Evolutionary conservation across 2,113 vertebrate species (phyloP).

Genomic region (Tragelaphus scriptus): DNA sequence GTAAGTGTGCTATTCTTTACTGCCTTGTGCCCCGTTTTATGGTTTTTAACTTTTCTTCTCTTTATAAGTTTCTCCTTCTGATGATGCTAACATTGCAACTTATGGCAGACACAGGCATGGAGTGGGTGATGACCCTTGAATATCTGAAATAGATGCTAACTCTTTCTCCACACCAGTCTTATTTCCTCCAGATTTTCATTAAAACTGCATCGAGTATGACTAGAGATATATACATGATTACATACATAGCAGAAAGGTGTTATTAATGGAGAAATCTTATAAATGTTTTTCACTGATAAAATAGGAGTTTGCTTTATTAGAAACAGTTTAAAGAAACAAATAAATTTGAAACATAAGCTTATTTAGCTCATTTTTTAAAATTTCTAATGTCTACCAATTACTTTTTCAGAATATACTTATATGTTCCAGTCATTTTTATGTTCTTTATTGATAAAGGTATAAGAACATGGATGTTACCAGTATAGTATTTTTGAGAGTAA

Average conservation of each 20-base stretch:
- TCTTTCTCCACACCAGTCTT: background rate
- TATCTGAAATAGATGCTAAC: background rate
- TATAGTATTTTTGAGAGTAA: background rate
- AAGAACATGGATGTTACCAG: background rate
- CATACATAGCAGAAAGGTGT: background rate
- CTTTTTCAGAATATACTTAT: background rate
- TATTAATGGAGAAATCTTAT: background rate
- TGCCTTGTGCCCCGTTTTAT: background rate
- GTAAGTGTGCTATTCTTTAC: background rate
- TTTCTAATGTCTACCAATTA: background rate
- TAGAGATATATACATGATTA: background rate
- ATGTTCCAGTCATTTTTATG: background rate
- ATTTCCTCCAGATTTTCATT: background rate
- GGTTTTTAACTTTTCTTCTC: background rate
- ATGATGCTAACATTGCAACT: background rate
- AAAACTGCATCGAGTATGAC: background rate
- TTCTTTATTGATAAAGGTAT: background rate
- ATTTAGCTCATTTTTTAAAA: slow-evolving; percentile 22
- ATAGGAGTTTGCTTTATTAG: background rate
- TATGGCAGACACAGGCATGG: background rate
- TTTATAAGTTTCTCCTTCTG: background rate
- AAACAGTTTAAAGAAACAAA: slow-evolving; percentile 23
- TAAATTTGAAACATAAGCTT: background rate
- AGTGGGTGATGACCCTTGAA: background rate
- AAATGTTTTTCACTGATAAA: background rate